These are phyloP conservation scores for Aphaenogaster ashmeadi DNA, from an alignment of 1,140 invertebrate species.

Conservation along the genomic window DNA sequence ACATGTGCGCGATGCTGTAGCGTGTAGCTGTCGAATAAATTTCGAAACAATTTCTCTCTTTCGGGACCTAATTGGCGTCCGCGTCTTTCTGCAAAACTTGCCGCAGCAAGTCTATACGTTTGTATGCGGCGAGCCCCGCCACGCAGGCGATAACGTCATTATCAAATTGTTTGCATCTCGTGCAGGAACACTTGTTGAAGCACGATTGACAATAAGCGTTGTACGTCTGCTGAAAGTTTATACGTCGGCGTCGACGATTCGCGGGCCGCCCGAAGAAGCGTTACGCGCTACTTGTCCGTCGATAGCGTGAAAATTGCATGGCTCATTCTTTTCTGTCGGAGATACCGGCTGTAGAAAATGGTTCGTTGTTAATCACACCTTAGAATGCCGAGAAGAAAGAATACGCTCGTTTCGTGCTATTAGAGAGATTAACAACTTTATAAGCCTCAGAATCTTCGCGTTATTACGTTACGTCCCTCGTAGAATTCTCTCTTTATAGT, in stretches of 20 bases:
- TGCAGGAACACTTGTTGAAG: constrained; percentile 68
- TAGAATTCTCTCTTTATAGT: background rate
- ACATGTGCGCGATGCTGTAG: background rate
- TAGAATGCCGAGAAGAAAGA: background rate
- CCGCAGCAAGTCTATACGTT: background rate
- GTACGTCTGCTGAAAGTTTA: constrained; percentile 40
- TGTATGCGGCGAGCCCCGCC: background rate
- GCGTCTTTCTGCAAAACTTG: constrained; percentile 13
- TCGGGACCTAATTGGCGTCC: constrained; percentile 7
- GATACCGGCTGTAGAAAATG: constrained; percentile 17
- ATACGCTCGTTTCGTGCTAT: constrained; percentile 18
- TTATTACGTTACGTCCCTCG: background rate
- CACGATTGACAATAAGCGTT: constrained; percentile 60
- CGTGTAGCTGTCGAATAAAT: background rate
- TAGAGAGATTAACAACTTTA: constrained; percentile 10
- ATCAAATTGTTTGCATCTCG: constrained; percentile 65
- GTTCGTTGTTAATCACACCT: background rate
- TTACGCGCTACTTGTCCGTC: constrained; percentile 48
- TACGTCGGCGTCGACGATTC: background rate
- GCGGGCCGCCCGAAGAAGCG: background rate
- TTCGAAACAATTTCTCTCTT: constrained; percentile 5
- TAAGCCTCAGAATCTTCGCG: background rate
- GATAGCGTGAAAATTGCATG: constrained; percentile 57
- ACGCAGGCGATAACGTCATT: constrained; percentile 31
- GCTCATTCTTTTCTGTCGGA: constrained; percentile 22